Percentiles rank a stretch among this genome's conserved stretches.
These are phyloP conservation scores for Saimiri boliviensis DNA, from an alignment of 2,113 vertebrate species.

Conservation along the genomic window DNA sequence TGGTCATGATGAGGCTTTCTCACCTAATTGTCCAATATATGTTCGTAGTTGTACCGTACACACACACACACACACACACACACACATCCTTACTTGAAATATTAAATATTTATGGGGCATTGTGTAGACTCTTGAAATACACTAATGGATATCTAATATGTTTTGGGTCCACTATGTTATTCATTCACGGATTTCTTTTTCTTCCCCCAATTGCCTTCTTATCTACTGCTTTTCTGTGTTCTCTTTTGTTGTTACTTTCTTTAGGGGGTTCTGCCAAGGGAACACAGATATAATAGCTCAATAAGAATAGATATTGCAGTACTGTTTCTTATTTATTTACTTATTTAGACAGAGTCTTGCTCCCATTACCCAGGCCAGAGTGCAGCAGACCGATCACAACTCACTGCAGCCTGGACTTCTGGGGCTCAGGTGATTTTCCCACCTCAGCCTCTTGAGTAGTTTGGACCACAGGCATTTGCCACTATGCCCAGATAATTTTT, in stretches of 20 bases:
- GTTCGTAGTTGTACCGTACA: background rate
- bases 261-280: background rate
- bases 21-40: constrained; percentile 53
- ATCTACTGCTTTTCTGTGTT: background rate
- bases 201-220: background rate
- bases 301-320: constrained; percentile 17
- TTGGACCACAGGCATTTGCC: too few species aligned
- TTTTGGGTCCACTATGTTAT: background rate
- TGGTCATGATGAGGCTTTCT: constrained; percentile 54
- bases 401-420: too few species aligned
- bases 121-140: background rate
- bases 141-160: background rate
- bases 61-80: too few species aligned
- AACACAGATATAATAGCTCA: background rate
- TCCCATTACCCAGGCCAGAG: too few species aligned
- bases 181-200: constrained; percentile 4
- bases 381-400: too few species aligned
- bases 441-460: too few species aligned
- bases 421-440: too few species aligned
- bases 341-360: too few species aligned
- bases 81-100: background rate
- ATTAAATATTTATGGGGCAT: constrained; percentile 16
- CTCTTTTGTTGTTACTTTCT: constrained; percentile 5
- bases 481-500: too few species aligned
- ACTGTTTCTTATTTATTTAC: background rate